phyloP scores from a whole-genome alignment of 2,797 vertebrate species.

The Periparus ater region DNA sequence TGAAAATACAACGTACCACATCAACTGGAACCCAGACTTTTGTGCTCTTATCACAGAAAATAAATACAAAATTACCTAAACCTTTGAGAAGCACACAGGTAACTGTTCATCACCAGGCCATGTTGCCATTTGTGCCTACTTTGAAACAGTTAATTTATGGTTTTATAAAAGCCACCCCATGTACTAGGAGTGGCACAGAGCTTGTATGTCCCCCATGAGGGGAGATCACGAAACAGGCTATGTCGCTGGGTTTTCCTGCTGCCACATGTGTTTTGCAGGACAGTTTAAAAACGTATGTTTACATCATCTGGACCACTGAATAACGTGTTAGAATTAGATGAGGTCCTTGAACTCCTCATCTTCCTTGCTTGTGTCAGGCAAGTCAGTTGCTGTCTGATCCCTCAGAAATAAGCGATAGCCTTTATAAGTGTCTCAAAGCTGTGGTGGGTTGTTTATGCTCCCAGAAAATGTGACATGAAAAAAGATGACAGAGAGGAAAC shows the following conservation, averaged over 20 bases:
- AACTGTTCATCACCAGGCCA: rapidly evolving
- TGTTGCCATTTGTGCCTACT: background rate
- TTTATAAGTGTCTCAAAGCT: background rate
- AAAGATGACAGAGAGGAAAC: background rate
- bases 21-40: background rate
- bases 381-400: background rate
- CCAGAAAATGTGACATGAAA: background rate
- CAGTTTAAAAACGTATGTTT: background rate
- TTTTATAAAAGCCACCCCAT: background rate
- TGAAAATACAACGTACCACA: background rate
- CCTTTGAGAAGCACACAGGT: background rate
- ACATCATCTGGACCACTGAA: background rate
- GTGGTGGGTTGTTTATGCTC: background rate
- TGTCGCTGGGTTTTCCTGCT: background rate
- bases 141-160: background rate
- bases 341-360: background rate
- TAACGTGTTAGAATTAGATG: background rate
- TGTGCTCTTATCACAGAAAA: background rate
- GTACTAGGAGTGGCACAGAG: background rate
- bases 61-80: background rate
- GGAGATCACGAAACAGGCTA: background rate
- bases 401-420: background rate
- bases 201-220: rapidly evolving
- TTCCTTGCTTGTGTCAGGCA: background rate
- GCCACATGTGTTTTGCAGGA: background rate